A percentile compares a stretch with the other conserved stretches of the same genome.
Evolutionary conservation across 2,797 vertebrate genomes (phyloP).

Genomic region (Remorina albescens): DNA sequence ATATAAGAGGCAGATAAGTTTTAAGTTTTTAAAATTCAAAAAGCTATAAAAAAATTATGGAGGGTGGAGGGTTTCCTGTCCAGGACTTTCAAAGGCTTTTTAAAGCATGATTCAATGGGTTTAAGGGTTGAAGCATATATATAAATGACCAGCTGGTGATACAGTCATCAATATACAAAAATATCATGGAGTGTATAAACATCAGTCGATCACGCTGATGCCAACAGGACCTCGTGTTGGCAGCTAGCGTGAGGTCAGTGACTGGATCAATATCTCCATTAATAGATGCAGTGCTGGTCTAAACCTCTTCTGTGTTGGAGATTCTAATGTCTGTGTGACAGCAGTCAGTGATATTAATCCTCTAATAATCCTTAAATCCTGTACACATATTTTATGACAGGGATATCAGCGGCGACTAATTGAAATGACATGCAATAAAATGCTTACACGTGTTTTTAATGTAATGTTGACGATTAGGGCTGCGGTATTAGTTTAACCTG

Average conservation of each 20-base stretch:
- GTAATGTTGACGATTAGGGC: background rate
- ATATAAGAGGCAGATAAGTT: too few species aligned
- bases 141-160: too few species aligned
- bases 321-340: background rate
- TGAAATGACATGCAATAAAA: conserved; percentile 33
- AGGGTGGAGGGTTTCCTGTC: too few species aligned
- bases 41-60: too few species aligned
- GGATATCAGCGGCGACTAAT: conserved; percentile 10
- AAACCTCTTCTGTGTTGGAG: conserved; percentile 22
- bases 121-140: too few species aligned
- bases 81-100: too few species aligned
- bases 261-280: conserved; percentile 66
- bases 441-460: conserved; percentile 43
- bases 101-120: too few species aligned
- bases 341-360: conserved; percentile 11
- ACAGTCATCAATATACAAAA: too few species aligned
- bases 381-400: background rate
- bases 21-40: too few species aligned
- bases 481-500: conserved; percentile 28
- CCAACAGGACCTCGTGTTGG: conserved; percentile 47
- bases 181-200: too few species aligned
- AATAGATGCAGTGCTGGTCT: conserved; percentile 24
- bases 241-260: conserved; percentile 56
- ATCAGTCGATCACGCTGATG: conserved; percentile 58
- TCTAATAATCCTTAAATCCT: conserved; percentile 24